A percentile compares a stretch with the other conserved stretches of the same genome.
Conservation (phyloP, 1,140 invertebrate species). For the Drosophila sucinea region DNA sequence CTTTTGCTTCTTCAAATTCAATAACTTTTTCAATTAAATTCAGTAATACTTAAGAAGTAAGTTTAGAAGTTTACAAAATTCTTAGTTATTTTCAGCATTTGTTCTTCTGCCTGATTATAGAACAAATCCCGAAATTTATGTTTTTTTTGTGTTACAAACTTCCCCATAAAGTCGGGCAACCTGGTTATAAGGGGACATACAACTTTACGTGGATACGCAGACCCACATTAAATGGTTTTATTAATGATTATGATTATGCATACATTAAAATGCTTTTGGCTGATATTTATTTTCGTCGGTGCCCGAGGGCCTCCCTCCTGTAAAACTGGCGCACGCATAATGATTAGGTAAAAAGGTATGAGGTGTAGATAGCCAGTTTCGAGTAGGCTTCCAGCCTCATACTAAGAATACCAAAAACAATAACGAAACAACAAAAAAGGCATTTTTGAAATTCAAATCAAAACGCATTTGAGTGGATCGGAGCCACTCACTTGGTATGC, state of each 20-base stretch:
- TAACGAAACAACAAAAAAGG: slow-evolving; percentile 47
- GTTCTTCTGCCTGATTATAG: no score
- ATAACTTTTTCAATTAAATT: no score
- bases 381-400: background rate
- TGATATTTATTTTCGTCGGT: slow-evolving; percentile 6
- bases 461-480: slow-evolving; percentile 41
- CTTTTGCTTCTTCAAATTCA: no score
- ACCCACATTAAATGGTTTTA: slow-evolving; percentile 70
- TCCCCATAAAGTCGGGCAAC: slow-evolving; percentile 20
- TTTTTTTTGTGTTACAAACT: background rate
- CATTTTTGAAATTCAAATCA: slow-evolving; percentile 68
- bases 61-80: no score
- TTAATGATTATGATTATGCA: slow-evolving; percentile 75
- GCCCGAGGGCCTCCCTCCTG: slow-evolving; percentile 20
- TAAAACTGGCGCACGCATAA: slow-evolving; percentile 54
- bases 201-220: slow-evolving; percentile 27
- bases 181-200: slow-evolving; percentile 8
- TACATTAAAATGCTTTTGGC: slow-evolving; percentile 49
- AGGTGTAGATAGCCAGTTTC: background rate
- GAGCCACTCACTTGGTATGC: slow-evolving; percentile 57
- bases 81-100: no score
- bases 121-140: background rate
- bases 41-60: no score
- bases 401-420: slow-evolving; percentile 23
- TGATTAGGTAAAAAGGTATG: slow-evolving; percentile 43